phyloP scores from a whole-genome alignment of 2,888 invertebrate genomes.

The Leptopterna dolabrata region DNA sequence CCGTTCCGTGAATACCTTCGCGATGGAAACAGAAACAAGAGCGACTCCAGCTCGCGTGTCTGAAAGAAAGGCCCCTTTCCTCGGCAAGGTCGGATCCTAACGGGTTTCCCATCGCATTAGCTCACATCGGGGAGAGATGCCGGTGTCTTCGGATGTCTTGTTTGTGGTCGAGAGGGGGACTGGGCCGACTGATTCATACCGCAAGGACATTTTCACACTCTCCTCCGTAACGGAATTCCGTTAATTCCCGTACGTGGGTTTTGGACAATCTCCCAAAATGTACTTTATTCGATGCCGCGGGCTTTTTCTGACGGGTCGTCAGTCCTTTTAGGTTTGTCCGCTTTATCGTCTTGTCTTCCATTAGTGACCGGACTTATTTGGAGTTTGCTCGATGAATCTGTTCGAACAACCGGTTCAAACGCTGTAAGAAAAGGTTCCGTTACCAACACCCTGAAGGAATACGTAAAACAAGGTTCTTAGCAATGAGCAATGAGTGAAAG shows the following conservation, averaged over 20 bases:
- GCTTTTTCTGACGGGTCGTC: neutral
- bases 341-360: neutral
- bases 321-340: neutral
- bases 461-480: too few species aligned
- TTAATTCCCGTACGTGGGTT: neutral
- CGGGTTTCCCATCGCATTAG: constrained; percentile 3
- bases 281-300: neutral
- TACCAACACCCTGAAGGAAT: too few species aligned
- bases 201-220: constrained; percentile 3
- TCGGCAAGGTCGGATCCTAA: constrained; percentile 2
- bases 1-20: neutral
- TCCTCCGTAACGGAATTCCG: neutral
- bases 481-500: too few species aligned
- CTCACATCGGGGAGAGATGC: neutral
- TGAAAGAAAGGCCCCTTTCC: neutral
- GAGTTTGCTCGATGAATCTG: neutral
- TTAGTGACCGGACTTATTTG: neutral
- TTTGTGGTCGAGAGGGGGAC: neutral
- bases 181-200: neutral
- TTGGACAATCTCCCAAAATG: neutral
- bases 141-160: neutral
- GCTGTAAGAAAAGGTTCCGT: neutral
- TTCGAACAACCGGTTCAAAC: neutral
- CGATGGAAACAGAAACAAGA: neutral
- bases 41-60: neutral